These are phyloP conservation scores for Harpagus bidentatus DNA, from an alignment of 2,113 vertebrate species.

Conservation along the genomic window DNA sequence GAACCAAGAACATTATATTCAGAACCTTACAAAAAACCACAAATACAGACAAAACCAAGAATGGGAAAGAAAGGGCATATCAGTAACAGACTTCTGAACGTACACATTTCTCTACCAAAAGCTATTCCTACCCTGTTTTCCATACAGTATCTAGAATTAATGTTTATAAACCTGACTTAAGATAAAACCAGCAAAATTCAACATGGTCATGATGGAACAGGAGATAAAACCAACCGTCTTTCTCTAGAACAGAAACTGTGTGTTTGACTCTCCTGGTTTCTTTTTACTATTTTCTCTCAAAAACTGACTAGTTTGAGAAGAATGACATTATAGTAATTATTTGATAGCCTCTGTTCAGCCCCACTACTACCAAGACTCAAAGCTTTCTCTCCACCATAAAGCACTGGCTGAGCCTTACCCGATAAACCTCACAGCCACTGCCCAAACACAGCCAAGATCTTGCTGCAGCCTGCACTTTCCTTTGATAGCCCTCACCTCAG, in stretches of 20 bases:
- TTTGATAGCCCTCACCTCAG: background rate
- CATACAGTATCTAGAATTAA: background rate
- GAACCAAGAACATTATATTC: background rate
- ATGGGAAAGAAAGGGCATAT: background rate
- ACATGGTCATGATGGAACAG: background rate
- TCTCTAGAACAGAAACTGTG: background rate
- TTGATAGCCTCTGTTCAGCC: background rate
- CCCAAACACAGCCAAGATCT: background rate
- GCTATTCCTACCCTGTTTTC: background rate
- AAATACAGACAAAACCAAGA: background rate
- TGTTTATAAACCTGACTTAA: background rate
- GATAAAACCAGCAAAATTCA: background rate
- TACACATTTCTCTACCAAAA: background rate
- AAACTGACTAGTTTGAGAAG: background rate
- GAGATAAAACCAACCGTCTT: background rate
- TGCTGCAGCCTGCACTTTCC: background rate
- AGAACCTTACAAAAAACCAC: background rate
- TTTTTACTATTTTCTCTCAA: background rate
- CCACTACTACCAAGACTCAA: background rate
- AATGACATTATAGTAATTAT: background rate
- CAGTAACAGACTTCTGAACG: background rate
- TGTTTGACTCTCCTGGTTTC: background rate
- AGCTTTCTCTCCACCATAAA: background rate
- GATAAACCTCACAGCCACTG: background rate
- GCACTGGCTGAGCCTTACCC: background rate